Evolutionary conservation across 2,797 vertebrate genomes (phyloP).

Genomic region (Hoplostethus atlanticus): DNA sequence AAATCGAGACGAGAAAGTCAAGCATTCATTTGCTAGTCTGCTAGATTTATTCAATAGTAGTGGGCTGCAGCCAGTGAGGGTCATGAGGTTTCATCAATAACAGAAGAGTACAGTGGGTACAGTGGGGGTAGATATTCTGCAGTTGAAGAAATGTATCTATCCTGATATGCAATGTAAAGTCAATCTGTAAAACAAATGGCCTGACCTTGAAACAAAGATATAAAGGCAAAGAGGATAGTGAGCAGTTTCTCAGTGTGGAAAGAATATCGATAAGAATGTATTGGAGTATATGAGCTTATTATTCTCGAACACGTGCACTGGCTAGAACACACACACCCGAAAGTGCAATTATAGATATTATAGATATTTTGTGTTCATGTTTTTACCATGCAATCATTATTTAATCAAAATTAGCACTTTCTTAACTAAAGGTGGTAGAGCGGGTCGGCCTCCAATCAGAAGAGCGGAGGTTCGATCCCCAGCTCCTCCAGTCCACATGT

Average conservation of each 20-base stretch:
- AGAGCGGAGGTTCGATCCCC: too few relatives aligned
- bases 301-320: slow-evolving; percentile 24
- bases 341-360: too few relatives aligned
- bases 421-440: too few relatives aligned
- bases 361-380: too few relatives aligned
- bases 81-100: slow-evolving; percentile 72
- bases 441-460: too few relatives aligned
- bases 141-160: slow-evolving; percentile 58
- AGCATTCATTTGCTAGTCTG: slow-evolving; percentile 56
- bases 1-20: slow-evolving; percentile 55
- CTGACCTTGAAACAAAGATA: slow-evolving; percentile 72
- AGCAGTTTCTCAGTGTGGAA: slow-evolving; percentile 48
- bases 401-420: too few relatives aligned
- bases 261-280: slow-evolving; percentile 56
- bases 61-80: slow-evolving; percentile 57
- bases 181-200: slow-evolving; percentile 71
- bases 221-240: slow-evolving; percentile 40
- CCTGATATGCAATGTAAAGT: slow-evolving; percentile 68
- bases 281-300: slow-evolving; percentile 3
- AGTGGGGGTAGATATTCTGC: slow-evolving; percentile 42
- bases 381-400: too few relatives aligned
- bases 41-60: slow-evolving; percentile 38
- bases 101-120: slow-evolving; percentile 61
- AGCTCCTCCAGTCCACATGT: too few relatives aligned
- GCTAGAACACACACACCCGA: neutral